A percentile compares a stretch with the other conserved stretches of the same genome.
Evolutionary conservation across 1,140 invertebrate genomes (phyloP).

Genomic region (Danaus plexippus): DNA sequence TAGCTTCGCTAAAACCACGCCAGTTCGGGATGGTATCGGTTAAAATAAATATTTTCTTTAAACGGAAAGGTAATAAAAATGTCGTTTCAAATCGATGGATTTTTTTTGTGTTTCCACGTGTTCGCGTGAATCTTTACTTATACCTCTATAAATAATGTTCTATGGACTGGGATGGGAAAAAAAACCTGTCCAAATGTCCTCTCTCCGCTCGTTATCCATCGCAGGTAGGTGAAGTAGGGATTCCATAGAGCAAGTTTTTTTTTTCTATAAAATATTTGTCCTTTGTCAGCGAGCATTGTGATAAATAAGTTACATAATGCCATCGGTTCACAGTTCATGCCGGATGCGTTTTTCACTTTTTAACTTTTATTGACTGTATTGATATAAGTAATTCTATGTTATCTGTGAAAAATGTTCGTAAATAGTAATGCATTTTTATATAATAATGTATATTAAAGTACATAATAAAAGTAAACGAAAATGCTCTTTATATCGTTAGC

Average conservation of each 20-base stretch:
- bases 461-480: neutral
- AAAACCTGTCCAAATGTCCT: constrained; percentile 13
- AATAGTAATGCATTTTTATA: no score
- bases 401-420: no score
- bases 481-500: constrained; percentile 1
- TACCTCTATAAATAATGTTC: constrained; percentile 23
- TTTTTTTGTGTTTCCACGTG: constrained; percentile 18
- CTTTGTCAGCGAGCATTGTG: constrained; percentile 10
- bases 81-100: constrained; percentile 6
- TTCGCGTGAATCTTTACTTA: constrained; percentile 15
- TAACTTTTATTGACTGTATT: neutral
- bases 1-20: no score
- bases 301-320: constrained; percentile 12
- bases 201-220: constrained; percentile 10
- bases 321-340: constrained; percentile 8
- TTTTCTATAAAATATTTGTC: constrained; percentile 10
- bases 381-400: no score
- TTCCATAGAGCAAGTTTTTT: constrained; percentile 2
- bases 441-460: no score
- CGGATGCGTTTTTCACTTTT: constrained; percentile 9
- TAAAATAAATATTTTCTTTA: no score
- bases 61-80: neutral
- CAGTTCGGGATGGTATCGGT: no score
- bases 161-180: constrained; percentile 12
- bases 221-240: constrained; percentile 16